Evolutionary conservation across 2,888 invertebrate genomes (phyloP).

Genomic region (Portevinia maculata): DNA sequence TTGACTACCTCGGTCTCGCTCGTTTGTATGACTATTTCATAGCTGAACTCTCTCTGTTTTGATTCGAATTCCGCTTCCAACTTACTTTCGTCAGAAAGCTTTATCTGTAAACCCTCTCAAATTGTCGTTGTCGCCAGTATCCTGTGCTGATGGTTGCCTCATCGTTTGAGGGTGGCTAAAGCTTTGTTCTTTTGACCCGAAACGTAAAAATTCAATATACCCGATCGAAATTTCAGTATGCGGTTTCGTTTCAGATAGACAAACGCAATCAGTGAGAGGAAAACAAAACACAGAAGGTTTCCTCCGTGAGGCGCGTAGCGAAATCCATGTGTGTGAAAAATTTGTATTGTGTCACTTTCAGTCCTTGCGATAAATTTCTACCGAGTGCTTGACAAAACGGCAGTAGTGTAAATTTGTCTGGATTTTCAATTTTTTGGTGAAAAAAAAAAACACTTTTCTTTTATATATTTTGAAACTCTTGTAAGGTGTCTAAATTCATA

Average conservation of each 20-base stretch:
- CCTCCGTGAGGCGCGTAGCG: constrained; percentile 43
- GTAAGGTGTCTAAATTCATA: neutral
- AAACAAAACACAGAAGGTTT: constrained; percentile 60
- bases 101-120: constrained; percentile 32
- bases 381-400: constrained; percentile 34
- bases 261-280: constrained; percentile 57
- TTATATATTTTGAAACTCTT: neutral
- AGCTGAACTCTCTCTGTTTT: constrained; percentile 64
- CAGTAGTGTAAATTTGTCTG: neutral
- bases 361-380: constrained; percentile 57
- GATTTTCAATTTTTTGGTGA: neutral
- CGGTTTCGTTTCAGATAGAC: constrained; percentile 68
- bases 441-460: neutral
- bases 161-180: constrained; percentile 53
- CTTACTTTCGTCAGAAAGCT: constrained; percentile 54
- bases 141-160: constrained; percentile 49
- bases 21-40: constrained; percentile 3
- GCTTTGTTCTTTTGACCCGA: constrained; percentile 73
- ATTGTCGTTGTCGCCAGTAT: constrained; percentile 41
- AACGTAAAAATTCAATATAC: constrained; percentile 69
- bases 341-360: constrained; percentile 51
- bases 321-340: constrained; percentile 61
- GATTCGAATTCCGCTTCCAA: constrained; percentile 56
- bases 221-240: constrained; percentile 71
- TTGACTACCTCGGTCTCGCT: neutral